Conservation (phyloP, 1,140 invertebrate genomes). For the Coboldia fuscipes region DNA sequence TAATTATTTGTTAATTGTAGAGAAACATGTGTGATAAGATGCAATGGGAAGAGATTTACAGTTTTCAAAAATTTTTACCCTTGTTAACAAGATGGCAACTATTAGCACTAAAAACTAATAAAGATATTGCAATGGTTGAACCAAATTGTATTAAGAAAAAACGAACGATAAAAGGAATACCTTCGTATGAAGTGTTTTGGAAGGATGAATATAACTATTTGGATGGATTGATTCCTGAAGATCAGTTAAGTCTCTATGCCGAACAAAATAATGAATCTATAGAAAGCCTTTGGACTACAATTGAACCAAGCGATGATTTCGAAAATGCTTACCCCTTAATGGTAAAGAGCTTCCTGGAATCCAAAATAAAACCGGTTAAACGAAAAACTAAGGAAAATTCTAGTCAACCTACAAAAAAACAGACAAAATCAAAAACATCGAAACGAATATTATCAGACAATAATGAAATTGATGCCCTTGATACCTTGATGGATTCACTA, state of each 20-base stretch:
- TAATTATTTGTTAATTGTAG: conserved; percentile 20
- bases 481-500: conserved; percentile 14
- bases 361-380: conserved; percentile 25
- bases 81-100: conserved; percentile 51
- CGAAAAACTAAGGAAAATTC: conserved; percentile 15
- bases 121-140: conserved; percentile 9
- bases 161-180: conserved; percentile 24
- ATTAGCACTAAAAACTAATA: background rate
- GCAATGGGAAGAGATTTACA: conserved; percentile 52
- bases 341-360: conserved; percentile 33
- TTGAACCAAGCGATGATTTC: conserved; percentile 43
- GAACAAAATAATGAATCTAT: conserved; percentile 7
- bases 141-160: conserved; percentile 33
- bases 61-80: conserved; percentile 55
- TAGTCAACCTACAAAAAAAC: conserved; percentile 23
- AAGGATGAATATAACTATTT: conserved; percentile 28
- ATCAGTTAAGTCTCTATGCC: conserved; percentile 21
- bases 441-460: conserved; percentile 14
- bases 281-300: conserved; percentile 27
- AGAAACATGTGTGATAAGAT: conserved; percentile 39
- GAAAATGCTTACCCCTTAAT: conserved; percentile 39
- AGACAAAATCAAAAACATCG: conserved; percentile 19
- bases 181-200: conserved; percentile 53
- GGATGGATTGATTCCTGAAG: conserved; percentile 30
- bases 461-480: conserved; percentile 8